Evolutionary conservation across 1,140 invertebrate species (phyloP), one percentile per base, ranked within the genome.

Genomic region (Sminthurinus signatus): DNA sequence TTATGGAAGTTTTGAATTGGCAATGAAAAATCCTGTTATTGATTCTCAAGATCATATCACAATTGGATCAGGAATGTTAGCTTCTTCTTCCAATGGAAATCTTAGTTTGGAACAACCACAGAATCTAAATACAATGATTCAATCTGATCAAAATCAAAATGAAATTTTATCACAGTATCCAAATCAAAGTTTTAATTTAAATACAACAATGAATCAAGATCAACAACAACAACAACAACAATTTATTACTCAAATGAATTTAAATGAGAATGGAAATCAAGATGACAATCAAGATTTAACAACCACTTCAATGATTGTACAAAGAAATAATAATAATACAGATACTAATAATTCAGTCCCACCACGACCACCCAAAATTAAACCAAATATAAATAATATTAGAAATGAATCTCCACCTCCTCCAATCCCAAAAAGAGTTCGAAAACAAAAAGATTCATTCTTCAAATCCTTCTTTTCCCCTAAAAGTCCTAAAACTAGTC

Each of bases 1-100:
- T 0, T 91, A 91, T 65, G 87, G 86, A 0, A 91, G 88, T 73
- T 75, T 91, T 46, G 88, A 91, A 74, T 80, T 90, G 73, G 89
- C 89, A 0, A 91, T 91, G 80, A 89, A 87, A 77, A 90, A 91
- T 78, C 88, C 88, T 0, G 81, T 88, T 55, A 51, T 27, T 28
- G 27, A 48, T 23, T 1, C 52, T 15, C 43, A 55, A 21, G 39
- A 57, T 23, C 36, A 56, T 44, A 19, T 29, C 1, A 32, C 29
- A 4, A 56, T 32, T 39, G 29, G 5, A n/a, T n/a, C n/a, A n/a
- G n/a, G n/a, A n/a, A n/a, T n/a, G n/a, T n/a, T n/a, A n/a, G n/a
- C n/a, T n/a, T n/a, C n/a, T n/a, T n/a, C n/a, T n/a, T 19, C 54
- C 54, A 36, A 23, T 12, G 19, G 14, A n/a, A n/a, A n/a, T n/a